These are phyloP conservation scores for Apteryx owenii DNA, from an alignment of 2,113 vertebrate species.

Conservation along the genomic window DNA sequence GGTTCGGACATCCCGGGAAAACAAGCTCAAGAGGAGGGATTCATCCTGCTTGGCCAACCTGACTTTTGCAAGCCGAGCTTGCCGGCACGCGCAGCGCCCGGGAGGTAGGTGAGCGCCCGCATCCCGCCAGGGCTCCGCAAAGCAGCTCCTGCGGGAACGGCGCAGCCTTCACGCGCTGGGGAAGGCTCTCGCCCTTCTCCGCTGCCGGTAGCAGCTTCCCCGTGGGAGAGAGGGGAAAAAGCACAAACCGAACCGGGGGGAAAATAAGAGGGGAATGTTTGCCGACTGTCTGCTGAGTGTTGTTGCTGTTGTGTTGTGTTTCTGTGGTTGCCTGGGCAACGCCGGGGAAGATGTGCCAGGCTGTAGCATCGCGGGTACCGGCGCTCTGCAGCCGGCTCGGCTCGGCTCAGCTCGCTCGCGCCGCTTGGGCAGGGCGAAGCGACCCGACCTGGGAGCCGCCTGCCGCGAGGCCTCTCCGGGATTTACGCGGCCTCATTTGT, in stretches of 20 bases:
- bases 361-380: not conserved
- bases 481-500: accelerated
- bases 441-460: accelerated
- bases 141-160: not conserved
- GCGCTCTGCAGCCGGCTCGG: accelerated
- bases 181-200: not conserved
- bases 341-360: not conserved
- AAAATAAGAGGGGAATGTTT: conserved; percentile 67
- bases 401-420: not conserved
- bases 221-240: conserved; percentile 51
- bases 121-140: not conserved
- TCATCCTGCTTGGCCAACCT: not conserved
- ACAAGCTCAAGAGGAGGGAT: not conserved
- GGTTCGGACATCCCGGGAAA: not conserved
- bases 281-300: conserved; percentile 57
- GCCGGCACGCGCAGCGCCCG: not conserved
- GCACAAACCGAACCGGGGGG: conserved; percentile 40
- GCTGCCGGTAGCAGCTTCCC: conserved; percentile 36
- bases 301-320: conserved; percentile 66
- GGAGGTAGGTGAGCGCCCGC: not conserved
- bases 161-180: accelerated
- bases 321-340: conserved; percentile 55
- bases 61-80: no score
- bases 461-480: accelerated
- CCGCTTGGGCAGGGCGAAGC: accelerated